Evolutionary conservation across 2,113 vertebrate species (phyloP), one percentile per base, ranked within the genome.

Genomic region (Pelecanus crispus): DNA sequence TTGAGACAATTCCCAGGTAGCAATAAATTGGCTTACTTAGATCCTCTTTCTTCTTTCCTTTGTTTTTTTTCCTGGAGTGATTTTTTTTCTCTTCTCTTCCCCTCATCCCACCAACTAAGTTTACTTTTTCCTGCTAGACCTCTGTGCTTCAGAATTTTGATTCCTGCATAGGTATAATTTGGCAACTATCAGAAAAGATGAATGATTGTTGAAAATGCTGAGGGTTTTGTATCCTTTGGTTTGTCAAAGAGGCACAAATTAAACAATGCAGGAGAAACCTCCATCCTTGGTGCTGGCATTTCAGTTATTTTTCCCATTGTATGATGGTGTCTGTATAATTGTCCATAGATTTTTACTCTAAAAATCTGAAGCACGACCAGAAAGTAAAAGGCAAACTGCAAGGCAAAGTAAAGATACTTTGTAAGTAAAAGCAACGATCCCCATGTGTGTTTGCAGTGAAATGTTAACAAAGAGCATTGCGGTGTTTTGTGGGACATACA

Each of bases 41-140:
- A 74, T 58, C 19, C 8, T 81, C 21, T 72, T 88, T 74, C 28
- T 40, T 26, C 25, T 42, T 59, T 72, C 31, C 29, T 66, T 1
- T 20, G 9, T 7, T 20, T 2, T 13, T 15, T 8, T 8, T 8
- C 10, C 17, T 1, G 5, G 5, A 13, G 6, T 70, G 8, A 9
- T 65, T 45, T 67, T 24, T 50, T 87, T n/a, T 22, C 10, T 62
- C 9, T 36, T 26, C 7, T 55, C 28, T 28, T 34, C 21, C 9
- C 4, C 21, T 31, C n/a, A 13, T 72, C 17, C 11, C 24, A n/a
- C n/a, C 10, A 67, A 2, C 13, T n/a, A 65, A 44, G 9, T 49
- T 53, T 78, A 1, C 5, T 62, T 58, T 62, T 55, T 44, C 34
- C 34, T 67, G 11, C 47, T 59, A 34, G 28, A 32, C 10, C 36